Base-by-base conservation (phyloP, 2,888 invertebrate genomes). In the Drosophila atripex region DNA sequence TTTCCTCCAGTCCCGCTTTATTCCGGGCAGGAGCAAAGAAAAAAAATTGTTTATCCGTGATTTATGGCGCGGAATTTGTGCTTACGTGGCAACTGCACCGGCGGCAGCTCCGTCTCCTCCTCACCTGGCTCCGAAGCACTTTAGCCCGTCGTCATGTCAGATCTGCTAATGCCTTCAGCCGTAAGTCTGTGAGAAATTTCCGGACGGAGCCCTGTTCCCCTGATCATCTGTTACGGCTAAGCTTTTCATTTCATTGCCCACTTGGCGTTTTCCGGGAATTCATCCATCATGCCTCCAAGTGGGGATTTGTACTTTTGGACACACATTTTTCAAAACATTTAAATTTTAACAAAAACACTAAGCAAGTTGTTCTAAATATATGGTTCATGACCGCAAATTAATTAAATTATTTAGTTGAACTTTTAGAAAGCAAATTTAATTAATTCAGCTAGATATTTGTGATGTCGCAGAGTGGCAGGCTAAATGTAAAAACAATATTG, bases 61-160 rank as follows among this genome's bases (percentile, higher is more conserved):
- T 83, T 83, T 83, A 85, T 86, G 83, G 80, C 75, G 71, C 70
- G 86, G 71, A 83, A 80, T 83, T 78, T 83, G 73, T 73, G 83
- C 73, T 80, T 72, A 78, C 77, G 68, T 69, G 69, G 73, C 60
- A 23, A 52, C 52, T 52, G 47, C 65, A 51, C 28, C 60, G 51
- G 39, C 46, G 61, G 55, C 58, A 32, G 35, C 16, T 55, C 39
- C 57, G 47, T 16, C n/a, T 30, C 16, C 58, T 53, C 38, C 58
- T 61, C 58, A 58, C 60, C 60, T 61, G 58, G 47, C 47, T 41
- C 60, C 60, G 16, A n/a, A 52, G 71, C 63, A 45, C 60, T 66
- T 73, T 71, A 43, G 39, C 39, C 56, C 60, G 60, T 61, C 58
- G 39, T 61, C 47, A 39, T 61, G 60, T 61, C 58, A 58, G 58